phyloP scores from a whole-genome alignment of 2,888 invertebrate genomes.

The Platycnemis pennipes region DNA sequence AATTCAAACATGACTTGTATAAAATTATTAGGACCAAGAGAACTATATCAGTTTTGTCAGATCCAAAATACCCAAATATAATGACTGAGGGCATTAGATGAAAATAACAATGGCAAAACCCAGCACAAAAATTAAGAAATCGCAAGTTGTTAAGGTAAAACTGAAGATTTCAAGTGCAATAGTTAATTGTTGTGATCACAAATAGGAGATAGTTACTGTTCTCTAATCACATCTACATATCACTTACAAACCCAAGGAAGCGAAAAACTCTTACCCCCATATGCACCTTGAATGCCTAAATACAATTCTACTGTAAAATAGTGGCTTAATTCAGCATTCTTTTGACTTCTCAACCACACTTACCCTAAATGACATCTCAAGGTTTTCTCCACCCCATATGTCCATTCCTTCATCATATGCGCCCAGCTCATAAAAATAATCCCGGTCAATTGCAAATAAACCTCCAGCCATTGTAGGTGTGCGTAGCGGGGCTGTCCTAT shows the following conservation, averaged over 20 bases:
- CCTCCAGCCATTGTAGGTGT: slow-evolving; percentile 99
- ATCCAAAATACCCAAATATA: no score
- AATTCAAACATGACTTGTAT: no score
- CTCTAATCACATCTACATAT: no score
- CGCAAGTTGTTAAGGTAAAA: no score
- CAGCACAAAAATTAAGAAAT: no score
- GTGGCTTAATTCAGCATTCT: not conserved
- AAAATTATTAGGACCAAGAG: no score
- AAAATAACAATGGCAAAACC: no score
- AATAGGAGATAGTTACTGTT: no score
- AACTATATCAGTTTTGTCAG: no score
- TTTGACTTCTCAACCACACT: slow-evolving; percentile 75
- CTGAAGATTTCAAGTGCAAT: no score
- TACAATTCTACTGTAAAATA: not conserved
- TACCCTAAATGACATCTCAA: slow-evolving; percentile 97
- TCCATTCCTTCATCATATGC: slow-evolving; percentile 99
- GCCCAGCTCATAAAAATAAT: slow-evolving; percentile 98
- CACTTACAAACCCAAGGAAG: not conserved
- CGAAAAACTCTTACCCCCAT: not conserved
- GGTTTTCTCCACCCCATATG: slow-evolving; percentile 98
- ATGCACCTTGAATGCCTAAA: not conserved
- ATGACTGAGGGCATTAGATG: no score
- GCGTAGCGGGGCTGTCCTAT: slow-evolving; percentile 94
- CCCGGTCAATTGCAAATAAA: slow-evolving; percentile 95
- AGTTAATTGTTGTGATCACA: no score